Conservation (phyloP, 1,140 invertebrate genomes). For the Drosophila ambigua region DNA sequence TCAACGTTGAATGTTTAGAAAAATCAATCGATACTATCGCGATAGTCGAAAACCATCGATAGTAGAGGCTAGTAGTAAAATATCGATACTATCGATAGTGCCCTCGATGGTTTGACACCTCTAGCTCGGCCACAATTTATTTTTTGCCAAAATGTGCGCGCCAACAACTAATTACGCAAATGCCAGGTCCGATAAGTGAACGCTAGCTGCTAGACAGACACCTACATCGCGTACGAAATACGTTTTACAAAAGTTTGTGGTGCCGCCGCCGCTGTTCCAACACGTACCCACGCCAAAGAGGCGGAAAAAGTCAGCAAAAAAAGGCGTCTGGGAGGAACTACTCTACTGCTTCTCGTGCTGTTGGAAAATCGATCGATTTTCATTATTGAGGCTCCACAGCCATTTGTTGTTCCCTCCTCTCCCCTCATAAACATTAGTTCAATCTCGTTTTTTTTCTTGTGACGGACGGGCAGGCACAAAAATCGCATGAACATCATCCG, state of each 20-base stretch:
- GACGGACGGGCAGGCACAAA: neutral
- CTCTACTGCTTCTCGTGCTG: conserved; percentile 13
- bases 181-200: conserved; percentile 24
- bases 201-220: too few species aligned
- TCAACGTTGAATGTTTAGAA: too few species aligned
- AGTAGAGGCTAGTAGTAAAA: too few species aligned
- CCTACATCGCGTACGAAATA: neutral
- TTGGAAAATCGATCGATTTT: conserved; percentile 46
- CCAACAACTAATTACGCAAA: conserved; percentile 9
- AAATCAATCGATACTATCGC: too few species aligned
- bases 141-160: conserved; percentile 31
- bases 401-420: conserved; percentile 14
- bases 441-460: conserved; percentile 26
- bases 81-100: too few species aligned
- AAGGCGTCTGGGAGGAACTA: conserved; percentile 16
- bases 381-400: conserved; percentile 1
- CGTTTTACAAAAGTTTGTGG: conserved; percentile 10
- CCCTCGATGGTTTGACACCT: too few species aligned
- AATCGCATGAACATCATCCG: too few species aligned
- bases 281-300: conserved; percentile 13
- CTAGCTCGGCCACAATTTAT: neutral
- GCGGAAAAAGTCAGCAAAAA: conserved; percentile 11
- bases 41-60: too few species aligned
- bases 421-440: conserved; percentile 8
- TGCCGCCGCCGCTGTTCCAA: conserved; percentile 11